Evolutionary conservation across 2,888 invertebrate genomes (phyloP), one percentile per base, ranked within the genome.

Genomic region (Chrysomela aeneicollis): DNA sequence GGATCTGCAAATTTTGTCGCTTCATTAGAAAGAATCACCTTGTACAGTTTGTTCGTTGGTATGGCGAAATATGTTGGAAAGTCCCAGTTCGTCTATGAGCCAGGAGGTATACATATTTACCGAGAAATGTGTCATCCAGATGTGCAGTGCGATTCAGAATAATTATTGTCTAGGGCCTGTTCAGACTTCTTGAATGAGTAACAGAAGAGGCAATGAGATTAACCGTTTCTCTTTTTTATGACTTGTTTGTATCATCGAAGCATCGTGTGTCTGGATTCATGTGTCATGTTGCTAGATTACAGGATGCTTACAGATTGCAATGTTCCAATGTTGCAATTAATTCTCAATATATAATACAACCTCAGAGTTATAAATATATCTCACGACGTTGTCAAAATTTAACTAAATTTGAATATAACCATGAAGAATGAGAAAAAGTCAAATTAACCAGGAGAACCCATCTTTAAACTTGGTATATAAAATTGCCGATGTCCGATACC

Each of bases 101-200:
- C 42, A 60, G 60, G 52, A 60, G 60, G 60, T 60, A 60, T 49
- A 15, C 32, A 1, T 35, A 5, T 26, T 26, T 52, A 26, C 52
- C 52, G 46, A 64, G 57, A 65, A 70, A 70, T 70, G 65, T 70
- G 70, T 62, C 64, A 55, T 62, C 68, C 70, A 70, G 70, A 70
- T 70, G 70, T 64, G 37, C 49, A 37, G 68, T 70, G 57, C 64
- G 64, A 63, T 70, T 60, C 49, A 64, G 54, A 64, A 66, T 66
- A 64, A 64, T 67, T 63, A 61, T 62, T 61, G 66, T 61, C 59
- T 66, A 55, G 55, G 53, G 54, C 21, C 63, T 57, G 57, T 57
- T 59, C 49, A 35, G 35, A 19, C 17, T 57, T 21, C 22, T 30
- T 17, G 57, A 15, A 57, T 57, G 46, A 47, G 15, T 57, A 57